A percentile compares a stretch with the other conserved stretches of the same genome.
Conservation (phyloP, 2,113 vertebrate species). For the Pipa parva region DNA sequence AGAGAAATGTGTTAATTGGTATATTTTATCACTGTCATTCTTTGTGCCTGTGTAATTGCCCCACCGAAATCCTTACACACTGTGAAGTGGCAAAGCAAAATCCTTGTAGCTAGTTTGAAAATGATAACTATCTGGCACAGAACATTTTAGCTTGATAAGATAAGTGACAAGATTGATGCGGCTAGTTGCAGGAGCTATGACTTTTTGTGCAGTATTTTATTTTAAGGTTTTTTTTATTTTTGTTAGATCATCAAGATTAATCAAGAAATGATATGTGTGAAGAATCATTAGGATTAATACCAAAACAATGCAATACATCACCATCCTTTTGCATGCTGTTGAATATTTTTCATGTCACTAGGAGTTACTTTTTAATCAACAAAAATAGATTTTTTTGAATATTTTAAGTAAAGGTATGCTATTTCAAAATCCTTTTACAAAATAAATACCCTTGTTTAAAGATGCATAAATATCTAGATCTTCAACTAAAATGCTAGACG, state of each 20-base stretch:
- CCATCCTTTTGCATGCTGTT: no score
- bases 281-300: neutral
- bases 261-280: neutral
- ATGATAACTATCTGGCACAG: constrained; percentile 30
- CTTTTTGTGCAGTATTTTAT: neutral
- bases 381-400: no score
- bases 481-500: no score
- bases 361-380: no score
- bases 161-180: constrained; percentile 39
- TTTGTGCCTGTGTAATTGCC: constrained; percentile 39
- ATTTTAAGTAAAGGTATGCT: no score
- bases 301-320: no score
- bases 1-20: constrained; percentile 39
- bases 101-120: constrained; percentile 34
- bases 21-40: constrained; percentile 42
- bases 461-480: no score
- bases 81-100: constrained; percentile 28
- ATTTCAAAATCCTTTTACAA: no score
- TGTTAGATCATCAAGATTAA: neutral
- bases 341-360: no score
- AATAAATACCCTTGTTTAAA: no score
- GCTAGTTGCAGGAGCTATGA: constrained; percentile 5
- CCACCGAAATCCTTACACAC: constrained; percentile 34
- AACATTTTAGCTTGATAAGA: constrained; percentile 31
- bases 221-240: neutral